Percentiles rank a stretch among this genome's conserved stretches.
Evolutionary conservation across 2,797 vertebrate species (phyloP).

Genomic region (Alauda arvensis): DNA sequence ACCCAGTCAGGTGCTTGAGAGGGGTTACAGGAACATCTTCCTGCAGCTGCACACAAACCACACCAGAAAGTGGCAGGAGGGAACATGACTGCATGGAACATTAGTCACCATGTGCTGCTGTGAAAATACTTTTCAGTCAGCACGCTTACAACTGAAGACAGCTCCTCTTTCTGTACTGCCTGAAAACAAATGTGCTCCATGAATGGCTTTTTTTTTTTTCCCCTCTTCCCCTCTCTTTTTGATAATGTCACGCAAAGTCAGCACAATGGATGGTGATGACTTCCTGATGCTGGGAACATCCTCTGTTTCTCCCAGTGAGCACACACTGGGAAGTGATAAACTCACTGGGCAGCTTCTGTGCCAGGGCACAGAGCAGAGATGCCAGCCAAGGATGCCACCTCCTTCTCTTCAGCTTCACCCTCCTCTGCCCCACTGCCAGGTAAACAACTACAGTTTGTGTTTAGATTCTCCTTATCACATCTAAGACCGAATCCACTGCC

Average conservation of each 20-base stretch:
- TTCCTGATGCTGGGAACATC: constrained; percentile 32
- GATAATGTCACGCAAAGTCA: constrained; percentile 21
- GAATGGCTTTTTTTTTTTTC: not conserved
- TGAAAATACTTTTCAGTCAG: constrained; percentile 38
- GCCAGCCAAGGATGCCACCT: not conserved
- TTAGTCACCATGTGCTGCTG: constrained; percentile 17
- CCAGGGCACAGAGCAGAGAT: not conserved
- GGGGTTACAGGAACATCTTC: not conserved
- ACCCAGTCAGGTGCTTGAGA: not conserved
- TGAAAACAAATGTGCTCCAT: constrained; percentile 32
- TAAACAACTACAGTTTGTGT: not conserved
- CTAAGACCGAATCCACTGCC: not conserved
- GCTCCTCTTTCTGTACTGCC: constrained; percentile 13
- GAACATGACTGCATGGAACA: not conserved
- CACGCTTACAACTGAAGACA: constrained; percentile 14
- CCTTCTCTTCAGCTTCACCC: not conserved
- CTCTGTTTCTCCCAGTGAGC: not conserved
- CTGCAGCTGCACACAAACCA: constrained; percentile 31
- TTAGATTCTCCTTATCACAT: not conserved
- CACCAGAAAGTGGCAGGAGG: not conserved
- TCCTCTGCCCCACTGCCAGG: not conserved
- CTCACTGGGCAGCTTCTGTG: not conserved
- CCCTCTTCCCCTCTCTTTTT: not conserved
- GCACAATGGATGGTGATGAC: not conserved
- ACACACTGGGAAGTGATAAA: not conserved